Conservation (phyloP, 2,797 vertebrate genomes). For the Melanotaenia boesemani region DNA sequence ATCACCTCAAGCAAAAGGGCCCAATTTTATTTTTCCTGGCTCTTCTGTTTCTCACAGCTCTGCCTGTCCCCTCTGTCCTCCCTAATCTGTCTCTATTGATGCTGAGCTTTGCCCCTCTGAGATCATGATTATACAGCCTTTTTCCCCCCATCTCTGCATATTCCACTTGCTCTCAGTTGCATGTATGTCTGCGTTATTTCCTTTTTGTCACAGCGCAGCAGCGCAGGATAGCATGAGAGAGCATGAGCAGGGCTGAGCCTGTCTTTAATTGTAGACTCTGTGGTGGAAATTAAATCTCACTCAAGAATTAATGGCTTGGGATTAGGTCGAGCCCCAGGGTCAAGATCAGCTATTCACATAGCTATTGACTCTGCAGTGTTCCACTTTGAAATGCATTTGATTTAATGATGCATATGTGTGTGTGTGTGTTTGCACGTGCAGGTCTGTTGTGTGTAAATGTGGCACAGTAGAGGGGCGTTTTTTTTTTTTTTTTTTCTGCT, state of each 20-base stretch:
- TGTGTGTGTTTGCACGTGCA: constrained; percentile 51
- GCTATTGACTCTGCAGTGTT: constrained; percentile 61
- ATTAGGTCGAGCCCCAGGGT: constrained; percentile 70
- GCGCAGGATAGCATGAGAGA: constrained; percentile 30
- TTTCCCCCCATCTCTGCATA: not conserved
- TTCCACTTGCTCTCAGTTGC: constrained; percentile 13
- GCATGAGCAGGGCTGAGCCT: constrained; percentile 28
- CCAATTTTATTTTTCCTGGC: not conserved
- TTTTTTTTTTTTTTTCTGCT: too few species aligned
- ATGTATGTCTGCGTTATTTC: constrained; percentile 14
- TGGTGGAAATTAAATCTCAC: constrained; percentile 74
- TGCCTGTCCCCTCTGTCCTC: constrained; percentile 28
- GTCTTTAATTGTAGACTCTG: constrained; percentile 71
- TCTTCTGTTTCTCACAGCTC: constrained; percentile 17
- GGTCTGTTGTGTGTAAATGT: constrained; percentile 7
- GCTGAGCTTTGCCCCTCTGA: constrained; percentile 38
- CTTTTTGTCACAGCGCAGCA: constrained; percentile 52
- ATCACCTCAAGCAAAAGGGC: constrained; percentile 20
- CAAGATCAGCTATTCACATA: constrained; percentile 65
- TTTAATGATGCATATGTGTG: constrained; percentile 54
- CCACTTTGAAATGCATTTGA: constrained; percentile 57
- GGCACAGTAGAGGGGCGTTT: too few species aligned
- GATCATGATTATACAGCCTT: constrained; percentile 37
- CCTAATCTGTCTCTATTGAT: constrained; percentile 31
- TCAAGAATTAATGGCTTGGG: constrained; percentile 75